phyloP scores from a whole-genome alignment of 2,888 invertebrate species.

The Acrobasis consociella region DNA sequence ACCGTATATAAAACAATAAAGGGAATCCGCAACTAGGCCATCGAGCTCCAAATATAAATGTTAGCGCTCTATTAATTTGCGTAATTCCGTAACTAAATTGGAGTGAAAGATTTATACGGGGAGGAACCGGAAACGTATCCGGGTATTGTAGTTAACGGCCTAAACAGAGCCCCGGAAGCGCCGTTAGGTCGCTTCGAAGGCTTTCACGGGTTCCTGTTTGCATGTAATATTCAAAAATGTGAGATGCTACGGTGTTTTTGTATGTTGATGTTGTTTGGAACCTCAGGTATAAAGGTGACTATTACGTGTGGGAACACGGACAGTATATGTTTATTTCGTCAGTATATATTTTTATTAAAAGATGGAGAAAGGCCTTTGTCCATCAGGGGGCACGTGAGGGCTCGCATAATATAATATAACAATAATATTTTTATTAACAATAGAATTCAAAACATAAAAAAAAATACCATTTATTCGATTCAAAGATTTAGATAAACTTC shows the following conservation, averaged over 20 bases:
- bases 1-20: too few relatives aligned
- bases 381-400: too few relatives aligned
- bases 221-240: constrained; percentile 58
- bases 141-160: constrained; percentile 65
- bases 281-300: neutral
- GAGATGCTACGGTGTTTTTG: neutral
- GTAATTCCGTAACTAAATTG: constrained; percentile 32
- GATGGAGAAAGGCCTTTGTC: too few relatives aligned
- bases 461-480: too few relatives aligned
- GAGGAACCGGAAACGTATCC: constrained; percentile 63
- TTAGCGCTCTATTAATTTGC: neutral
- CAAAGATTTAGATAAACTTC: too few relatives aligned
- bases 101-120: constrained; percentile 51
- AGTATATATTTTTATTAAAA: too few relatives aligned
- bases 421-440: too few relatives aligned
- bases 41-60: neutral
- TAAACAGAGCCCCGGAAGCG: constrained; percentile 68
- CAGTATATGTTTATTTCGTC: too few relatives aligned
- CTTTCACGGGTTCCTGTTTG: constrained; percentile 47
- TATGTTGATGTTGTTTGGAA: neutral
- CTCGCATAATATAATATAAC: too few relatives aligned
- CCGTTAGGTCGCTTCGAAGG: constrained; percentile 46
- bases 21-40: neutral
- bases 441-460: too few relatives aligned
- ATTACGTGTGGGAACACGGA: too few relatives aligned